Conservation (phyloP, 2,797 vertebrate species). For the Sternotherus odoratus region DNA sequence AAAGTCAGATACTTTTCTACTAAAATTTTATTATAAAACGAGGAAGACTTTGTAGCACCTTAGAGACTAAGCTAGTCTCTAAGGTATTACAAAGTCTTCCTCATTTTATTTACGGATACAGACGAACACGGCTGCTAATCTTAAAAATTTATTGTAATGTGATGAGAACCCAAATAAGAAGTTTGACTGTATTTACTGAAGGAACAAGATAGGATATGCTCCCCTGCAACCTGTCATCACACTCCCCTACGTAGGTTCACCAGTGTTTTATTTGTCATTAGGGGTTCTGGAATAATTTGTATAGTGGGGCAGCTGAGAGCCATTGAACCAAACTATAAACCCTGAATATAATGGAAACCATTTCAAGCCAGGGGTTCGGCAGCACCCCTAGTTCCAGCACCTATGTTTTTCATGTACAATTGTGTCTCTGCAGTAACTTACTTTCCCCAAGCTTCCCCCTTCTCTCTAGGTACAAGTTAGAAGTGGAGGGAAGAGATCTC, state of each 20-base stretch:
- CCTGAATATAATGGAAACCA: too few relatives aligned
- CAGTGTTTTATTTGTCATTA: neutral
- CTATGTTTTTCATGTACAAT: too few relatives aligned
- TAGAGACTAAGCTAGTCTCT: too few relatives aligned
- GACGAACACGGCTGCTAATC: too few relatives aligned
- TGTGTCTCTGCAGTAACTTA: neutral
- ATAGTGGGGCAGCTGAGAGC: too few relatives aligned
- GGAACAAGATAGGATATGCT: neutral
- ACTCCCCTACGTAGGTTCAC: neutral
- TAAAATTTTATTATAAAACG: neutral
- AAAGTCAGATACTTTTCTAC: neutral
- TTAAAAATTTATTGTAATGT: neutral
- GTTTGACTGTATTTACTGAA: neutral
- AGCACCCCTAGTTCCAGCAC: too few relatives aligned
- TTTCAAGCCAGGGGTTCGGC: too few relatives aligned
- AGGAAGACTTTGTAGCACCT: too few relatives aligned
- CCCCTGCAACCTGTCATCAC: neutral
- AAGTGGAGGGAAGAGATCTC: neutral
- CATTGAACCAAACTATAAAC: too few relatives aligned
- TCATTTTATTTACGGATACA: too few relatives aligned
- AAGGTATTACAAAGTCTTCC: too few relatives aligned
- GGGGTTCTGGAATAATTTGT: too few relatives aligned
- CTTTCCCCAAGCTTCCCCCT: neutral
- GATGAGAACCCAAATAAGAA: neutral
- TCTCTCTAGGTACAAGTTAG: neutral